Percentiles rank a stretch among this genome's conserved stretches.
These are phyloP conservation scores for Oryzias sinensis DNA, from an alignment of 2,797 vertebrate genomes.

Conservation along the genomic window DNA sequence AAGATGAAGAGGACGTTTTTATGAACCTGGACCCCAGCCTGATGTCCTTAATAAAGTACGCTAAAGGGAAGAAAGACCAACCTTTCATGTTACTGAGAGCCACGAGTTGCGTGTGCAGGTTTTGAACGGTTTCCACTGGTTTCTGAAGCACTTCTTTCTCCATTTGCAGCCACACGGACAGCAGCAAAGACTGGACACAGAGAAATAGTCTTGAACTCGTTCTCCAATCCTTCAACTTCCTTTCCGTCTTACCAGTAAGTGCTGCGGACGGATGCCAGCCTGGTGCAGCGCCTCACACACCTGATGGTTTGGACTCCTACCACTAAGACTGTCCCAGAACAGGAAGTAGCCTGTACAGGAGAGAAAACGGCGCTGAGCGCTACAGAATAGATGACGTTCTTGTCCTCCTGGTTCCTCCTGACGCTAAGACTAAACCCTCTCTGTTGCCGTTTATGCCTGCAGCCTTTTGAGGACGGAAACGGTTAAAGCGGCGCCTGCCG, in stretches of 20 bases:
- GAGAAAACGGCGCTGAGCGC: background rate
- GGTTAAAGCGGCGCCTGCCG: too few species aligned
- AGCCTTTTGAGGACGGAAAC: too few species aligned
- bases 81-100: conserved; percentile 92
- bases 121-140: conserved; percentile 73
- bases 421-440: too few species aligned
- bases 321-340: conserved; percentile 92
- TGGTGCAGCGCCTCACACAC: conserved; percentile 85
- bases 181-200: conserved; percentile 74
- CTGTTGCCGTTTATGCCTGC: too few species aligned
- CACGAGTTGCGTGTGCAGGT: conserved; percentile 83
- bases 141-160: conserved; percentile 88
- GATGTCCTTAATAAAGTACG: too few species aligned
- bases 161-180: conserved; percentile 91
- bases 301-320: conserved; percentile 82
- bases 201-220: too few species aligned
- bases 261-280: conserved; percentile 88
- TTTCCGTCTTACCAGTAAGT: conserved; percentile 83
- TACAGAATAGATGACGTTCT: too few species aligned
- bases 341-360: conserved; percentile 85
- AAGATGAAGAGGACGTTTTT: background rate
- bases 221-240: too few species aligned
- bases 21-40: background rate
- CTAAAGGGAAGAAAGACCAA: conserved; percentile 36
- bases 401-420: too few species aligned